Evolutionary conservation across 2,888 invertebrate genomes (phyloP), one percentile per base, ranked within the genome.

Genomic region (Hypomecis atomaria): DNA sequence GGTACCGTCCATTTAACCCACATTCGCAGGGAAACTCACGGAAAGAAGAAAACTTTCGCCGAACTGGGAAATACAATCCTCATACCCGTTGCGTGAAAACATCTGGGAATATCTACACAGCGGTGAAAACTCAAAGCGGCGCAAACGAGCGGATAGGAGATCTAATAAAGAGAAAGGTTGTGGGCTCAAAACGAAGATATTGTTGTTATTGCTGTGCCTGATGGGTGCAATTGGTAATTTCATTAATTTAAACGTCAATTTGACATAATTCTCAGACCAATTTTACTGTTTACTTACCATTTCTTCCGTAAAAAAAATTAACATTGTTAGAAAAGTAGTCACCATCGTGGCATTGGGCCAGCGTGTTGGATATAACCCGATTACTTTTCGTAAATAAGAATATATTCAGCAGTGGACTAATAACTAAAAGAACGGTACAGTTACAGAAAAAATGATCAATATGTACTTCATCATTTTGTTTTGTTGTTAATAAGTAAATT

Each of bases 41-140:
- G 82, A 81, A 71, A 80, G 74, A 69, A 85, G 79, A 75, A 88
- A 82, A 79, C 79, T 78, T 68, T 70, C 79, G 68, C 74, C 79
- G 59, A 75, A 79, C 63, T 82, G 85, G 83, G 85, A 85, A 80
- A 83, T 82, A 75, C 85, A 82, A 78, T 88, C 88, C 67, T 80
- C 81, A 72, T 84, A 85, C 77, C 85, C 85, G 68, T 73, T 83
- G 74, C 85, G 86, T 56, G 82, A 81, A 75, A 87, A 87, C 83
- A 86, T 87, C 76, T 86, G 87, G 86, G 87, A 89, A 76, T 86
- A 87, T 79, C 79, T 86, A 43, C 77, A 85, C 71, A 84, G 85
- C 54, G 72, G 65, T 57, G 75, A 67, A 74, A 82, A 83, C 72
- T 81, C 79, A 67, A 75, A 77, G 71, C 71, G 71, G 65, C 60